phyloP scores from a whole-genome alignment of 2,888 invertebrate genomes.

The Prenolepis imparis region DNA sequence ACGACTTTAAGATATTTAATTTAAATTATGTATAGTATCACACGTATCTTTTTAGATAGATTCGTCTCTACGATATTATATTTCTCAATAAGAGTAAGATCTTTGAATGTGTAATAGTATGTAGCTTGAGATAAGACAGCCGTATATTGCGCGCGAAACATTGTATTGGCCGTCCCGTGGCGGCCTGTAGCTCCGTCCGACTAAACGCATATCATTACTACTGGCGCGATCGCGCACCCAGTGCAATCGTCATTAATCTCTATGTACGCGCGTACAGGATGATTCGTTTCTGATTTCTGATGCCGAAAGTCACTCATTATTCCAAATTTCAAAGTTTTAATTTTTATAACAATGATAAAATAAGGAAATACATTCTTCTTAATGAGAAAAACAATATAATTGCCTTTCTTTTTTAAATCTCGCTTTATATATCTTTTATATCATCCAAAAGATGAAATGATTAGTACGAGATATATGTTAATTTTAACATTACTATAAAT shows the following conservation, averaged over 20 bases:
- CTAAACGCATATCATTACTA: slow-evolving; percentile 48
- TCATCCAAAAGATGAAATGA: background rate
- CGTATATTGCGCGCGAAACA: background rate
- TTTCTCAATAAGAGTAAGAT: background rate
- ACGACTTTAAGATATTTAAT: background rate
- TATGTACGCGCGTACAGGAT: background rate
- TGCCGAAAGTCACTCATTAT: background rate
- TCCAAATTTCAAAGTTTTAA: background rate
- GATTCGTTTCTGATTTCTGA: background rate
- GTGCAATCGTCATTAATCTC: slow-evolving; percentile 57
- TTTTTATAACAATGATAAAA: background rate
- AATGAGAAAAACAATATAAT: background rate
- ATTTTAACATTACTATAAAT: background rate
- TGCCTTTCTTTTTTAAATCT: background rate
- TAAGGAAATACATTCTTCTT: background rate
- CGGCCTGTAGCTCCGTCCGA: slow-evolving; percentile 50
- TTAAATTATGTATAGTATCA: background rate
- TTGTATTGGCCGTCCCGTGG: no score
- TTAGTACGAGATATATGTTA: background rate
- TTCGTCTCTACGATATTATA: background rate
- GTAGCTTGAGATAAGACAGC: background rate
- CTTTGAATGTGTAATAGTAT: background rate
- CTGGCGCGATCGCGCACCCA: slow-evolving; percentile 57
- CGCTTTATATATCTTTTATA: background rate
- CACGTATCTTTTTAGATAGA: background rate